phyloP scores from a whole-genome alignment of 2,113 vertebrate genomes.

The Mesembrinibis cayennensis region DNA sequence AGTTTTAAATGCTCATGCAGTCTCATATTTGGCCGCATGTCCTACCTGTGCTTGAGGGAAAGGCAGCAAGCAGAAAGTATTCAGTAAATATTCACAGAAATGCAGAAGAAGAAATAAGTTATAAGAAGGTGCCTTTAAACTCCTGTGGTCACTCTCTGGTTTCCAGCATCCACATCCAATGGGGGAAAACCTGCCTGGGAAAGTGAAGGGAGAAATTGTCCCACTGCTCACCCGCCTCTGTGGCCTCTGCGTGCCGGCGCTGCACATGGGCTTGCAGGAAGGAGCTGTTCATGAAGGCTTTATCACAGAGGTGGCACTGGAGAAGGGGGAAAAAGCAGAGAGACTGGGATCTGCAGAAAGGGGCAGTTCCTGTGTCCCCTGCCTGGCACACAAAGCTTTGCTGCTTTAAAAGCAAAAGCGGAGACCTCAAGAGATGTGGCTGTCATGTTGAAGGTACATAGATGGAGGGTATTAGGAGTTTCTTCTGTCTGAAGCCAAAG shows the following conservation, averaged over 20 bases:
- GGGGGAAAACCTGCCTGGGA: neutral
- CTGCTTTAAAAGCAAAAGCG: neutral
- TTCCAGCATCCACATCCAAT: neutral
- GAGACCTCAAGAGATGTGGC: neutral
- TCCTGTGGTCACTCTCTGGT: neutral
- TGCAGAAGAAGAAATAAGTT: neutral
- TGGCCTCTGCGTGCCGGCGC: slow-evolving; percentile 59
- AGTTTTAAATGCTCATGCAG: neutral
- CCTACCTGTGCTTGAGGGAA: neutral
- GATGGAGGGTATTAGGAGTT: neutral
- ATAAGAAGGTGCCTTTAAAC: neutral
- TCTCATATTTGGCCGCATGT: rapidly evolving
- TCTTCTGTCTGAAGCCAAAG: neutral
- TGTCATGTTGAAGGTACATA: neutral
- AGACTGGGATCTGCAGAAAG: neutral
- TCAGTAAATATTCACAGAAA: neutral
- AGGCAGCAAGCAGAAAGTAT: neutral
- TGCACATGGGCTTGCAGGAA: slow-evolving; percentile 75
- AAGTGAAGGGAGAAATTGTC: neutral
- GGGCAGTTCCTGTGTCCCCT: neutral
- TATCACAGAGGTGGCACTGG: slow-evolving; percentile 80
- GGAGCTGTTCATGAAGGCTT: slow-evolving; percentile 75
- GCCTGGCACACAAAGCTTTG: neutral
- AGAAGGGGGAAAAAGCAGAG: neutral
- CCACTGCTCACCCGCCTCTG: slow-evolving; percentile 56